phyloP scores from a whole-genome alignment of 1,140 invertebrate species.

The Drosophila repleta region DNA sequence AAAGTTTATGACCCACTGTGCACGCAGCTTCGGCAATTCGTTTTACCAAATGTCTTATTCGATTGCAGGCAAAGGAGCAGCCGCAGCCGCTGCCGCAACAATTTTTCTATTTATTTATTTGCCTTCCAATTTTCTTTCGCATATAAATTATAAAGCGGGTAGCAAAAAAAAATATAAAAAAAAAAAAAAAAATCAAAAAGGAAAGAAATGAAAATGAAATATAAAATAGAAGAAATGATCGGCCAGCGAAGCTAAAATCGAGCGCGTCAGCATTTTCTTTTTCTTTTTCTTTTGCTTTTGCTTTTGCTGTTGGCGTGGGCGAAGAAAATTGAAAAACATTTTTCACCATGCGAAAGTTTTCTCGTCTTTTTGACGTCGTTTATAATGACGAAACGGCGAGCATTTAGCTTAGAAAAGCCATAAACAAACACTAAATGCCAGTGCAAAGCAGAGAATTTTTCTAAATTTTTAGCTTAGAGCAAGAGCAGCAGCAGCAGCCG shows the following conservation, averaged over 20 bases:
- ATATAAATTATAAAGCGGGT: constrained; percentile 68
- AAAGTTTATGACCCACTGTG: constrained; percentile 69
- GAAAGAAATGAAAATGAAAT: constrained; percentile 11
- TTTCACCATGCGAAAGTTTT: constrained; percentile 71
- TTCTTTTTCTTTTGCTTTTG: background rate
- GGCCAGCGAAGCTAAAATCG: constrained; percentile 49
- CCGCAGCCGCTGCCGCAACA: constrained; percentile 4
- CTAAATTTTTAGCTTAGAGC: background rate
- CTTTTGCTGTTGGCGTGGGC: constrained; percentile 29
- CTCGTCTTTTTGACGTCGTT: constrained; percentile 72
- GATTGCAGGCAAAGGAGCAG: constrained; percentile 33
- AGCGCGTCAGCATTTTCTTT: constrained; percentile 61
- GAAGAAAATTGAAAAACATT: constrained; percentile 72
- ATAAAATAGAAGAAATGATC: constrained; percentile 21
- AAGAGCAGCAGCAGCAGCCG: too few relatives aligned
- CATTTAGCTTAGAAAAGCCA: constrained; percentile 65
- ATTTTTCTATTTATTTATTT: constrained; percentile 45
- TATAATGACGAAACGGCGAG: constrained; percentile 72
- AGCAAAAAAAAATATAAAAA: constrained; percentile 65
- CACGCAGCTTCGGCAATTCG: constrained; percentile 39
- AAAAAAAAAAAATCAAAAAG: constrained; percentile 3
- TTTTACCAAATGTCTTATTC: constrained; percentile 34
- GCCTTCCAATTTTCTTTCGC: constrained; percentile 45
- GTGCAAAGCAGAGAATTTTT: constrained; percentile 40
- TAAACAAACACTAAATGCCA: constrained; percentile 59